Percentiles rank a stretch among this genome's conserved stretches.
These are phyloP conservation scores for Andricus quercusramuli DNA, from an alignment of 2,888 invertebrate species.

Conservation along the genomic window DNA sequence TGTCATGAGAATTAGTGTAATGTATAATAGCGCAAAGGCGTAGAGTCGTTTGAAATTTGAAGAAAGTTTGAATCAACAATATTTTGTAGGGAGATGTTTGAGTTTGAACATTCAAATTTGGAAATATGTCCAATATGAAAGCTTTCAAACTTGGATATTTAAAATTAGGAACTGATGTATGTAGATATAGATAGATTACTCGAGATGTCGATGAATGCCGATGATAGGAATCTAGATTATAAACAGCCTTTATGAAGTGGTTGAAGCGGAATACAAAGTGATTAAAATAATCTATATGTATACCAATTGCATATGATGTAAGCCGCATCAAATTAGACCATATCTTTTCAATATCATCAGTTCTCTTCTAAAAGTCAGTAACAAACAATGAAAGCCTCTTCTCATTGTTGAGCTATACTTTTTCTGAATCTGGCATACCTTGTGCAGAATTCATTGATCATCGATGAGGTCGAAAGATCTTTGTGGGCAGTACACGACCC, in stretches of 20 bases:
- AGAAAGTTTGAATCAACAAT: too few relatives aligned
- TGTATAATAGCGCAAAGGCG: slow-evolving; percentile 4
- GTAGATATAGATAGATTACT: too few relatives aligned
- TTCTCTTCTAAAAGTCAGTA: neutral
- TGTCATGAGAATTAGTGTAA: slow-evolving; percentile 29
- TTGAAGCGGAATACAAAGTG: too few relatives aligned
- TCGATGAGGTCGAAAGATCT: slow-evolving; percentile 33
- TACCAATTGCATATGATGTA: too few relatives aligned
- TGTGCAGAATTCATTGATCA: slow-evolving; percentile 20
- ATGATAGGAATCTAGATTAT: too few relatives aligned
- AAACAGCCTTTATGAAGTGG: too few relatives aligned
- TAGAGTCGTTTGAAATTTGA: neutral
- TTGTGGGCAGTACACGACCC: slow-evolving; percentile 40
- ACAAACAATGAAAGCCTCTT: neutral
- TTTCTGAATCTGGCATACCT: neutral
- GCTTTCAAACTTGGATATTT: too few relatives aligned
- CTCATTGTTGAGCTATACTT: slow-evolving; percentile 4
- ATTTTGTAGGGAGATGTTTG: too few relatives aligned
- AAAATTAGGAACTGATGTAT: too few relatives aligned
- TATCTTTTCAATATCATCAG: neutral
- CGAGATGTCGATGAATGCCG: too few relatives aligned
- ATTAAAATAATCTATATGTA: too few relatives aligned
- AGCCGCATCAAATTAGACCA: neutral
- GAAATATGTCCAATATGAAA: too few relatives aligned
- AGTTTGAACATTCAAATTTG: neutral